Base-by-base conservation (phyloP, 2,797 vertebrate species). In the Coregonus ussuriensis region DNA sequence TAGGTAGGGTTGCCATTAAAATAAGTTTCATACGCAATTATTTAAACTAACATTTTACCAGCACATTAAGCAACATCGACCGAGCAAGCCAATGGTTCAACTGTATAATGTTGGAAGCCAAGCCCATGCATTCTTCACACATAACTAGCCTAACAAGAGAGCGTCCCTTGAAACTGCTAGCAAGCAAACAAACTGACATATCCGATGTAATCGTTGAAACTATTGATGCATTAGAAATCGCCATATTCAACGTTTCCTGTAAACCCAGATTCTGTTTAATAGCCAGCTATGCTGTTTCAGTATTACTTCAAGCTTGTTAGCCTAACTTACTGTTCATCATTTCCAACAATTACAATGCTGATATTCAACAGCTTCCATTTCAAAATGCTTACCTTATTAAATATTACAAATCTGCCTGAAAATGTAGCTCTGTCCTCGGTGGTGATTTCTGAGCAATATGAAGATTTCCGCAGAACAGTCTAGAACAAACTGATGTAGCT, bases 381-480 rank as follows among this genome's bases (percentile, higher is more conserved):
- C 1, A 35, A 16, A 33, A 37, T 68, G 16, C 66, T 68, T 16
- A 68, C 66, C 66, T 35, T 68, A 6, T 68, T 68, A 68, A 3
- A 35, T 4, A 1, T 18, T 35, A 35, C 66, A 16, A 35, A 6
- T 35, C 33, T 13, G 33, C 31, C 14, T 68, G 25, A 68, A 25
- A 25, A 25, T 25, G 25, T 25, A 1, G 25, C 25, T 25, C 25
- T 25, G 25, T 25, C 25, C 25, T 25, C 25, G 25, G 25, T 25
- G 25, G 25, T 1, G 66, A 35, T 16, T 18, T 29, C 15, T 6
- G 66, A 68, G 4, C 11, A 7, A 18, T 68, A 35, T 35, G 33
- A 68, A 68, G 66, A 73, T 35, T 56, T 51, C 66, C 71, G 37
- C 25, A 81, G 91, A 92, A 93, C 76, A 56, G 77, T 93, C 91